Evolutionary conservation across 2,113 vertebrate species (phyloP), one percentile per base, ranked within the genome.

Genomic region (Dryoscopus gambensis): DNA sequence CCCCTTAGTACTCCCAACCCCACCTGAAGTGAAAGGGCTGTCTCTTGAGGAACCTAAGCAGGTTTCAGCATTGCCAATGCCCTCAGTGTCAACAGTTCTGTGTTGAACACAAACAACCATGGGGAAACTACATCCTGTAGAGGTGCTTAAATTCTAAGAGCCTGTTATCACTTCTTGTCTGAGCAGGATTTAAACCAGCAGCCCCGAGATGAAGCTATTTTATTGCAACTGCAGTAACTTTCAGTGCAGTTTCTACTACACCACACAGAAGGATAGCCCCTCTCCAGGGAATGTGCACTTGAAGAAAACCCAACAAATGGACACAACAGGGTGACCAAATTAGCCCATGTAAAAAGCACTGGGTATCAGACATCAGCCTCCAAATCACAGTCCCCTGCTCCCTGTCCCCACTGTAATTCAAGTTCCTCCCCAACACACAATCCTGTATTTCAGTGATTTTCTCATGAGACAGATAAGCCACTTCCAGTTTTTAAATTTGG

Each of bases 181-280:
- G 71, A 93, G 67, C 67, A 88, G 75, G 79, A 92, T 93, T 90
- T 74, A 83, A 80, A 83, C 22, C 73, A 88, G 39, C 50, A 91
- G 44, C 49, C 44, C 67, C 3, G 6, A 86, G 55, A 88, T 40
- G 13, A 91, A 80, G 65, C 68, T 73, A 65, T 70, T 95, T 95
- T 94, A 93, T 93, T 89, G 52, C 73, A 94, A 62, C 20, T 84
- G 65, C 57, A 82, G 65, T 79, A 84, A 84, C 44, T 87, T 80
- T 55, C 59, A 52, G 19, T 55, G 39, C 0, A 2, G 56, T 55
- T 81, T 78, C 73, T 71, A 47, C 44, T 44, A 19, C 1, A 8
- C 55, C 39, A 83, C n/a, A 56, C 27, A 60, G 25, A 82, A 91
- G 55, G 50, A 87, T 1, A 60, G 22, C 25, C 55, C 28, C 37